Conservation (phyloP, 2,797 vertebrate species). For the Oophaga sylvatica region DNA sequence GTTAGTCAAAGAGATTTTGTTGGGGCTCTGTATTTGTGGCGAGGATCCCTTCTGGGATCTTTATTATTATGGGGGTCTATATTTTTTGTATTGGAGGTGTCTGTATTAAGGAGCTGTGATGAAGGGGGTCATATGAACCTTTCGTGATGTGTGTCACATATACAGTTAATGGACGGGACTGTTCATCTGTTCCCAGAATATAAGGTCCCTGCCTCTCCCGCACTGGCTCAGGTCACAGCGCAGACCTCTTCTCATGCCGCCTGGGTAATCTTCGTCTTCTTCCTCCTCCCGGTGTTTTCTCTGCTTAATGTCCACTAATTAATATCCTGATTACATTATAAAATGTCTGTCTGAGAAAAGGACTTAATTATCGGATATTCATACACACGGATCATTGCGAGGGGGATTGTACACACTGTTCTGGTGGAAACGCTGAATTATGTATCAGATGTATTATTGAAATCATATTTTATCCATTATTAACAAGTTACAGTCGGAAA, state of each 20-base stretch:
- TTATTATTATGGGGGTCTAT: too few relatives aligned
- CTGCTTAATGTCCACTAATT: slow-evolving; percentile 20
- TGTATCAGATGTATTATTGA: slow-evolving; percentile 56
- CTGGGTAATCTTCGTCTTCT: neutral
- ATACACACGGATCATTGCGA: slow-evolving; percentile 19
- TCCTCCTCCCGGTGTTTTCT: neutral
- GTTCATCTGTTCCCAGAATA: too few relatives aligned
- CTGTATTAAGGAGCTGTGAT: too few relatives aligned
- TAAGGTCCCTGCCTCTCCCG: neutral
- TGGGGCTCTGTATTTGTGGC: too few relatives aligned
- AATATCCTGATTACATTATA: slow-evolving; percentile 28
- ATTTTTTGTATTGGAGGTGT: too few relatives aligned
- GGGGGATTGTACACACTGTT: slow-evolving; percentile 16
- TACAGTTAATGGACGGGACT: too few relatives aligned
- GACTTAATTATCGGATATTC: slow-evolving; percentile 47
- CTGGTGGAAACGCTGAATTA: slow-evolving; percentile 55
- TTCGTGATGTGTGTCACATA: neutral
- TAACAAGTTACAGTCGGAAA: slow-evolving; percentile 48
- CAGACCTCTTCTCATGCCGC: neutral
- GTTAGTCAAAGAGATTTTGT: too few relatives aligned
- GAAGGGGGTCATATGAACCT: neutral
- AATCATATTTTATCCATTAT: slow-evolving; percentile 58
- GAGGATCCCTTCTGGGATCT: too few relatives aligned
- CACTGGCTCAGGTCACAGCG: neutral
- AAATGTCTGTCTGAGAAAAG: slow-evolving; percentile 39